Percentiles rank a stretch among this genome's conserved stretches.
Evolutionary conservation across 2,113 vertebrate genomes (phyloP).

Genomic region (Meles meles): DNA sequence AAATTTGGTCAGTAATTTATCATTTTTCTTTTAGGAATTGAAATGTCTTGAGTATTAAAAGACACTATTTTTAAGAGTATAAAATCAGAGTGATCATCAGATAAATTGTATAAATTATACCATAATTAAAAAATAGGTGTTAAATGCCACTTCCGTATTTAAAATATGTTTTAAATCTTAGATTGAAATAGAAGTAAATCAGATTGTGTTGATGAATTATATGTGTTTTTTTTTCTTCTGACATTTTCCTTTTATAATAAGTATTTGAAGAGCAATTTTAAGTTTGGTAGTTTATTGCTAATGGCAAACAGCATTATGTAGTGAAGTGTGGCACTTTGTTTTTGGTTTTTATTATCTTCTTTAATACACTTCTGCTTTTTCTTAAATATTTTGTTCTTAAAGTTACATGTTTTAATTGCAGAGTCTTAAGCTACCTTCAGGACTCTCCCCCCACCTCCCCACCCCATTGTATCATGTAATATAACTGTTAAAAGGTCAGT

Average conservation of each 20-base stretch:
- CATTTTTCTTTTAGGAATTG: slow-evolving; percentile 36
- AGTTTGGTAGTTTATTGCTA: background rate
- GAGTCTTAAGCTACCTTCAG: background rate
- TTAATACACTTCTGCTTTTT: background rate
- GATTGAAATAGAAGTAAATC: background rate
- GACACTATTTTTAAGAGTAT: background rate
- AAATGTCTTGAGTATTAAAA: slow-evolving; percentile 25
- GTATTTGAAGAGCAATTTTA: slow-evolving; percentile 18
- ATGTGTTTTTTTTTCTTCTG: background rate
- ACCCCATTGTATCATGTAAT: background rate
- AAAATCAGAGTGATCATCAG: background rate
- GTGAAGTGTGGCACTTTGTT: background rate
- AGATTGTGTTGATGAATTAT: background rate
- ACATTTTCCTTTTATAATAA: slow-evolving; percentile 24
- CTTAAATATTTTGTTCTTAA: slow-evolving; percentile 11
- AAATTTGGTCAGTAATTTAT: slow-evolving; percentile 85
- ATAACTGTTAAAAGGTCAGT: background rate
- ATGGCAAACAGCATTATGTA: background rate
- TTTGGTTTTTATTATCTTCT: background rate
- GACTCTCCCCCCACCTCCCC: background rate
- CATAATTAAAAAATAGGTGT: background rate
- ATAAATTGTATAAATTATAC: background rate
- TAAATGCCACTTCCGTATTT: slow-evolving; percentile 9
- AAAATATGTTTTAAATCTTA: slow-evolving; percentile 35
- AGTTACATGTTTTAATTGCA: slow-evolving; percentile 30